These are phyloP conservation scores for Tenodera sinensis DNA, from an alignment of 2,888 invertebrate genomes.

Conservation along the genomic window DNA sequence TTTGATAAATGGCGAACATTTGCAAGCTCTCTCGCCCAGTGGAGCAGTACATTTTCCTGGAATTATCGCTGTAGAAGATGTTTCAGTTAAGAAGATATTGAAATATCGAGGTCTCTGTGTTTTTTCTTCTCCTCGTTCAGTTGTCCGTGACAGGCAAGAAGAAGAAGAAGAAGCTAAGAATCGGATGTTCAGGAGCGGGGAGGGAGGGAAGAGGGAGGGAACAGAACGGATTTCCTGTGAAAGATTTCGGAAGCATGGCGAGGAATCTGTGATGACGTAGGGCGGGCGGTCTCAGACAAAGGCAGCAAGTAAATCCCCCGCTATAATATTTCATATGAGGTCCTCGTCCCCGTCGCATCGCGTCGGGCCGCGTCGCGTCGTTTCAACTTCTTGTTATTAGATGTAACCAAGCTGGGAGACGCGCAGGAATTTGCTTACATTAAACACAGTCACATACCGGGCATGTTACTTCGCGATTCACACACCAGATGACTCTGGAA, in stretches of 20 bases:
- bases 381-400: background rate
- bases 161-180: background rate
- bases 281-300: background rate
- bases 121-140: background rate
- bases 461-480: background rate
- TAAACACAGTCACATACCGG: background rate
- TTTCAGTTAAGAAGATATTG: background rate
- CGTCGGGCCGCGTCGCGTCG: no score
- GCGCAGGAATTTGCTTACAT: background rate
- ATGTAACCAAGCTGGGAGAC: background rate
- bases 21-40: background rate
- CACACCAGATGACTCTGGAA: background rate
- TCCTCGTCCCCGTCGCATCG: no score
- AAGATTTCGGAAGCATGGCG: conserved; percentile 11
- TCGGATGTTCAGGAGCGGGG: background rate
- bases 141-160: background rate
- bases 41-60: background rate
- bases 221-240: conserved; percentile 7
- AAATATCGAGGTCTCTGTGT: background rate
- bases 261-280: background rate
- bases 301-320: background rate
- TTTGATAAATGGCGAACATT: background rate
- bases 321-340: background rate
- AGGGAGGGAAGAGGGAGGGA: background rate
- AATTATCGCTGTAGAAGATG: background rate